Conservation (phyloP, 2,797 vertebrate species). For the Syncerus caffer region DNA sequence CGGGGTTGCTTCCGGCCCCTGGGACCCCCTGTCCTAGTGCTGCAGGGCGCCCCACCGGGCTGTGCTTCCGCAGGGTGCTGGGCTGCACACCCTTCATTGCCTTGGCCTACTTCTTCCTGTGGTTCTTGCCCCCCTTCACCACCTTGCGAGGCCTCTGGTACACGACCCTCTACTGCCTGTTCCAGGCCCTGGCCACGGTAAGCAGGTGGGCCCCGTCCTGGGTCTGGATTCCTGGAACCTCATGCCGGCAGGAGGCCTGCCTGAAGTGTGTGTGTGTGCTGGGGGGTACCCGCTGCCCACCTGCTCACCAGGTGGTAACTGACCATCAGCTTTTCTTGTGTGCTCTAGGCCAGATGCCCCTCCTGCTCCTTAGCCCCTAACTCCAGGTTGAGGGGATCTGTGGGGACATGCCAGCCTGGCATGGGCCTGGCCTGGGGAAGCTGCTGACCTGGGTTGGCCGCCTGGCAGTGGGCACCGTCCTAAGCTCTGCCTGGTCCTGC, state of each 20-base stretch:
- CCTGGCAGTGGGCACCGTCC: too few relatives aligned
- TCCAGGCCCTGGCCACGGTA: slow-evolving; percentile 95
- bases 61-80: slow-evolving; percentile 88
- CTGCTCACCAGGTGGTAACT: background rate
- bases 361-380: background rate
- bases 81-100: slow-evolving; percentile 92
- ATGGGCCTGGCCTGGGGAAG: background rate
- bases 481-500: background rate
- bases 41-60: accelerated
- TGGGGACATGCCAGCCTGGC: background rate
- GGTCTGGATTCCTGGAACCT: background rate
- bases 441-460: accelerated
- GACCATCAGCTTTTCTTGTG: too few relatives aligned
- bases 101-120: slow-evolving; percentile 94
- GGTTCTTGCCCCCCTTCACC: slow-evolving; percentile 93
- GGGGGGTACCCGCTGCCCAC: background rate
- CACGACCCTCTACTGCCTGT: slow-evolving; percentile 92
- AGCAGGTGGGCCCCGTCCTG: slow-evolving; percentile 67
- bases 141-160: slow-evolving; percentile 92
- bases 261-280: too few relatives aligned
- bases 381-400: background rate
- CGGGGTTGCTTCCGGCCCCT: background rate
- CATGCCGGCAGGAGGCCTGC: background rate
- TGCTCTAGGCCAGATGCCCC: background rate
- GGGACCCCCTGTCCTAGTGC: background rate